Conservation (phyloP, 2,888 invertebrate species). For the Pyrochroa serraticornis region DNA sequence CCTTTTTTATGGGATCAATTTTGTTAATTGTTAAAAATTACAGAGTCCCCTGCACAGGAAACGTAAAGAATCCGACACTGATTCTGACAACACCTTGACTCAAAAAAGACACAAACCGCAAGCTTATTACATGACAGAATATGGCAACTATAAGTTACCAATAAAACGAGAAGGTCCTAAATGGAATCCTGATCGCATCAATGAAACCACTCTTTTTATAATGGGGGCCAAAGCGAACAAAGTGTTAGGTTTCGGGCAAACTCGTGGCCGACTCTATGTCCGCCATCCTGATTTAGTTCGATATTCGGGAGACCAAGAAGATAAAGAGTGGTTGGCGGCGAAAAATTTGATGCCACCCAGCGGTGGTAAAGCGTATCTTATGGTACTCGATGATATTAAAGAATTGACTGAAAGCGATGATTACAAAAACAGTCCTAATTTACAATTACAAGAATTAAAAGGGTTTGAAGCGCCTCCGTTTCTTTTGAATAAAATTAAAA, state of each 20-base stretch:
- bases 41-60: slow-evolving; percentile 65
- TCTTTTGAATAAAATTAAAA: slow-evolving; percentile 75
- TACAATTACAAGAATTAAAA: slow-evolving; percentile 70
- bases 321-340: slow-evolving; percentile 81
- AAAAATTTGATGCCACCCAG: slow-evolving; percentile 78
- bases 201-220: slow-evolving; percentile 75
- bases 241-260: slow-evolving; percentile 76
- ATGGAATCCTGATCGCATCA: slow-evolving; percentile 77
- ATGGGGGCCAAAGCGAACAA: slow-evolving; percentile 80
- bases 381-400: slow-evolving; percentile 79
- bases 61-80: slow-evolving; percentile 71
- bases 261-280: slow-evolving; percentile 75
- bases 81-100: slow-evolving; percentile 61
- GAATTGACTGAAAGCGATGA: slow-evolving; percentile 76
- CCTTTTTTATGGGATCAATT: no score
- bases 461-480: slow-evolving; percentile 79
- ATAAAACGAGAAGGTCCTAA: slow-evolving; percentile 65
- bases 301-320: slow-evolving; percentile 80
- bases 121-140: slow-evolving; percentile 54
- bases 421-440: slow-evolving; percentile 69
- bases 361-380: slow-evolving; percentile 79
- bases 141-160: slow-evolving; percentile 60
- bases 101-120: slow-evolving; percentile 51
- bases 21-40: slow-evolving; percentile 40
- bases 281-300: slow-evolving; percentile 77